These are phyloP conservation scores for Okapia johnstoni DNA, from an alignment of 2,113 vertebrate species.

Conservation along the genomic window DNA sequence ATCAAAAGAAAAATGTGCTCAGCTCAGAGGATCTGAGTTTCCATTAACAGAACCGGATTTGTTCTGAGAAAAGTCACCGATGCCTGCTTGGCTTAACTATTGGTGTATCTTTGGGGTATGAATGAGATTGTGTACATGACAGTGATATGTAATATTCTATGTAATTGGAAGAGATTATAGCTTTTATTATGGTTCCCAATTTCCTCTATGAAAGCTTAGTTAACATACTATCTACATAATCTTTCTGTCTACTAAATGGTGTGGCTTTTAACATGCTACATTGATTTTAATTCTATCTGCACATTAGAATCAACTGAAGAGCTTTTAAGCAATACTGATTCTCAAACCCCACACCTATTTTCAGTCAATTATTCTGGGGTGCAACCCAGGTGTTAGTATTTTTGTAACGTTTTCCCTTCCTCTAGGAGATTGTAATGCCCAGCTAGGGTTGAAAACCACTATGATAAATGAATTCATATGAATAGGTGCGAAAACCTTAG, in stretches of 20 bases:
- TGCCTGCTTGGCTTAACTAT: background rate
- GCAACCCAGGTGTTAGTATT: background rate
- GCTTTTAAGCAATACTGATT: background rate
- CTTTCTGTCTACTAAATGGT: background rate
- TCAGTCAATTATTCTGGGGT: background rate
- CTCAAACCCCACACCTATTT: background rate
- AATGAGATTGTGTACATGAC: background rate
- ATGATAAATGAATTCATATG: background rate
- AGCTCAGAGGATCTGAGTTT: background rate
- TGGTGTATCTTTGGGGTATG: background rate
- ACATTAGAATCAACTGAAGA: background rate
- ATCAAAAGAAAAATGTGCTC: background rate
- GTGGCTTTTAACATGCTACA: background rate
- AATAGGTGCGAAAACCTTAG: background rate
- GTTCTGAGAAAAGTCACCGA: background rate
- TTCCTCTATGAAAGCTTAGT: background rate
- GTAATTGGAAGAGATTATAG: background rate
- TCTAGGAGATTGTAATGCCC: background rate
- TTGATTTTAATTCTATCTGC: background rate
- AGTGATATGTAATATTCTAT: background rate
- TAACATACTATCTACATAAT: background rate
- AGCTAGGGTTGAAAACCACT: background rate
- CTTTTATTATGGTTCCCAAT: background rate
- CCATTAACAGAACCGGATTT: background rate
- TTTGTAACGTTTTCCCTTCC: background rate